Conservation (phyloP, 2,888 invertebrate genomes). For the Pyrrhosoma nymphula region DNA sequence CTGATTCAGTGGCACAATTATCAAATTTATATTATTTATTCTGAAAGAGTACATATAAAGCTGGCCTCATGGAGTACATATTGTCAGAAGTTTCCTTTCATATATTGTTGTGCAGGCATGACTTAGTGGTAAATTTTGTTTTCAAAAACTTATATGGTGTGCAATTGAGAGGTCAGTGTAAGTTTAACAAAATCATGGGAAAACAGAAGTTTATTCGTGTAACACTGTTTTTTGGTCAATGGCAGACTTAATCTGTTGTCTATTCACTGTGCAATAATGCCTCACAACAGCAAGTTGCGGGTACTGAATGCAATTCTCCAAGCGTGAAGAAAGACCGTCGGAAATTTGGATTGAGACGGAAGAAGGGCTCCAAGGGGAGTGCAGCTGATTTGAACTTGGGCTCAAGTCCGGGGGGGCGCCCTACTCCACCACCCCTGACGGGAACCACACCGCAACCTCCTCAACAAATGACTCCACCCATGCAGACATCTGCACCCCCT, state of each 20-base stretch:
- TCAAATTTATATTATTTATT: too few species aligned
- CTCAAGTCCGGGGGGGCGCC: constrained; percentile 74
- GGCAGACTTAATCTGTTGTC: not conserved
- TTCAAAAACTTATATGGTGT: too few species aligned
- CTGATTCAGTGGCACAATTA: too few species aligned
- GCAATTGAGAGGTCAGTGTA: too few species aligned
- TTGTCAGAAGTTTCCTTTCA: not conserved
- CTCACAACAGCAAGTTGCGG: constrained; percentile 39
- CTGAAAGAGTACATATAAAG: not conserved
- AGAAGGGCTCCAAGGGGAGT: constrained; percentile 83
- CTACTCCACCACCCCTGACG: constrained; percentile 34
- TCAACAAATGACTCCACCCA: constrained; percentile 60
- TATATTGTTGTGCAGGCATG: not conserved
- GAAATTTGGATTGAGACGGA: constrained; percentile 85
- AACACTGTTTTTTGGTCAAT: too few species aligned
- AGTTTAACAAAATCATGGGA: too few species aligned
- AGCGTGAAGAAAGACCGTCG: constrained; percentile 85
- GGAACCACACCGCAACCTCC: constrained; percentile 18
- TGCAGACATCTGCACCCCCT: constrained; percentile 57
- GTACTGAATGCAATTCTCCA: constrained; percentile 81
- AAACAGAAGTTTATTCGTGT: too few species aligned
- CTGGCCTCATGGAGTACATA: not conserved
- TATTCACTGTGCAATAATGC: not conserved
- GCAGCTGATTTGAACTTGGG: constrained; percentile 81
- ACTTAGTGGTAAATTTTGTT: too few species aligned